A percentile compares a stretch with the other conserved stretches of the same genome.
Evolutionary conservation across 2,888 invertebrate genomes (phyloP).

Genomic region (Aethes cnicana): DNA sequence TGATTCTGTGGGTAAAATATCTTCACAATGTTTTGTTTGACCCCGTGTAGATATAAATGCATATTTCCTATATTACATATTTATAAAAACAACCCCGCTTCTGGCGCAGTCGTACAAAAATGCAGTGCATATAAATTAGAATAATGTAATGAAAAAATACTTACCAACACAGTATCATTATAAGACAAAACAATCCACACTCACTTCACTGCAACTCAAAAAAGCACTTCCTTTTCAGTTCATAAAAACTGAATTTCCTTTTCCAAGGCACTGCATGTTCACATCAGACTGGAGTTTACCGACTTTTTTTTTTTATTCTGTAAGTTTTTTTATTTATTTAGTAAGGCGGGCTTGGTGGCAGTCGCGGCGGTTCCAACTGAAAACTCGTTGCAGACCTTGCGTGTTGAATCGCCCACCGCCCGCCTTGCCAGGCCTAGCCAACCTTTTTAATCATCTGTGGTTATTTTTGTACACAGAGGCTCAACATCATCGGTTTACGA

Average conservation of each 20-base stretch:
- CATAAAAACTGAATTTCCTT: neutral
- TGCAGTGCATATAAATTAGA: neutral
- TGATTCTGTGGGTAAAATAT: no score
- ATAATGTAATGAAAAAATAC: neutral
- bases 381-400: slow-evolving; percentile 70
- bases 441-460: slow-evolving; percentile 47
- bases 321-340: slow-evolving; percentile 37
- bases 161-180: slow-evolving; percentile 23
- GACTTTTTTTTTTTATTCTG: slow-evolving; percentile 20
- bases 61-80: no score
- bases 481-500: neutral
- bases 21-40: no score
- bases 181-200: slow-evolving; percentile 12
- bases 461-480: neutral
- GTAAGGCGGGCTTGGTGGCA: slow-evolving; percentile 56
- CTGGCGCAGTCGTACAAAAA: no score
- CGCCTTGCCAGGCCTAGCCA: slow-evolving; percentile 56
- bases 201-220: neutral
- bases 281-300: neutral
- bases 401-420: slow-evolving; percentile 68
- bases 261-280: neutral
- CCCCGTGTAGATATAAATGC: no score
- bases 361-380: slow-evolving; percentile 71
- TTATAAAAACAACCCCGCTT: no score
- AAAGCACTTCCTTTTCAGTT: neutral